Evolutionary conservation across 2,113 vertebrate species (phyloP).

Genomic region (Alethe diademata): DNA sequence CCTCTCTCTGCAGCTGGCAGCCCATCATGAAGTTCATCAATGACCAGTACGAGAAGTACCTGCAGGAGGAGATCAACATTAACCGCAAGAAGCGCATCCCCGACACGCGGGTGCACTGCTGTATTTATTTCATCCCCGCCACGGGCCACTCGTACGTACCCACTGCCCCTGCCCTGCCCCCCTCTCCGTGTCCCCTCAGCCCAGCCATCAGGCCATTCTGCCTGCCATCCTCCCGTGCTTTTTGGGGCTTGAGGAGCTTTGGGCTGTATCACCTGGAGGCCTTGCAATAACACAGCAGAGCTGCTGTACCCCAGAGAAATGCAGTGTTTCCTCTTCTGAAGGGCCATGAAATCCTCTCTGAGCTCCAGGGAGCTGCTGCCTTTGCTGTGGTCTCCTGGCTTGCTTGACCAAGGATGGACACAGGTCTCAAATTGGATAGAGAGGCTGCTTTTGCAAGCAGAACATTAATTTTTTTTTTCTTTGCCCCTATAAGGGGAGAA

Average conservation of each 20-base stretch:
- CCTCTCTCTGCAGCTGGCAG: constrained; percentile 83
- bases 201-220: neutral
- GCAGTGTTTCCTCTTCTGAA: accelerated
- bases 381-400: neutral
- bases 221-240: accelerated
- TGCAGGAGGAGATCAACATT: constrained; percentile 96
- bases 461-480: neutral
- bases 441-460: neutral
- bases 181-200: accelerated
- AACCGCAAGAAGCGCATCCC: constrained; percentile 95
- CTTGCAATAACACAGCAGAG: neutral
- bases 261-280: neutral
- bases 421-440: neutral
- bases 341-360: neutral
- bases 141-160: constrained; percentile 92
- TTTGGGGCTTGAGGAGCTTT: neutral
- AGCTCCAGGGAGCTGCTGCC: neutral
- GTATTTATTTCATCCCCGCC: constrained; percentile 98
- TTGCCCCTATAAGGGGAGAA: neutral
- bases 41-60: constrained; percentile 94
- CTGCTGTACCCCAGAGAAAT: neutral
- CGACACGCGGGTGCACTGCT: constrained; percentile 95
- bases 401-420: accelerated
- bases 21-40: constrained; percentile 99
- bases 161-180: accelerated